Base-by-base conservation (phyloP, 2,888 invertebrate genomes). In the Tetheella fluctuosa region DNA sequence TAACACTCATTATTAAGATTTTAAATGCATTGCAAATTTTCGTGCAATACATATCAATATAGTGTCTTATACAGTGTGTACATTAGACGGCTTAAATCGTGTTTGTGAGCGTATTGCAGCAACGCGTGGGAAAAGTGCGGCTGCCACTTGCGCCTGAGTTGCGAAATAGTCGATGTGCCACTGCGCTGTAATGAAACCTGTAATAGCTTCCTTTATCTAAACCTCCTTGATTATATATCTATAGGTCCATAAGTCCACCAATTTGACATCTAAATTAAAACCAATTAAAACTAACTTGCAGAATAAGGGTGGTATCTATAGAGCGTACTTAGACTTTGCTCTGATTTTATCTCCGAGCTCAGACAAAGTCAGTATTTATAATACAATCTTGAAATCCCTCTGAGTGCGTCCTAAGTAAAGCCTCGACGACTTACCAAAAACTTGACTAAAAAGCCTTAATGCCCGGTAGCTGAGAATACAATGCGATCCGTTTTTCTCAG, bases 181-280 rank as follows among this genome's bases (percentile, higher is more conserved):
- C 70, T 77, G 77, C 76, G 76, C 79, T 70, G 76, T 68, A 74
- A 67, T 70, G 63, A 73, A 64, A 70, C 71, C 64, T 61, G 20
- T 81, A 84, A 82, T 75, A 69, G 75, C 74, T 84, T 83, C 83
- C 83, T 81, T 69, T 74, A 77, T 74, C 73, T 76, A 48, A 48
- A 10, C 48, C 48, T 20, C 48, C 48, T 48, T 48, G n/a, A 20
- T 17, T 20, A 20, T n/a, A n/a, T 20, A 20, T 1, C 48, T 20
- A 17, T 15, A 42, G 15, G 12, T 15, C 10, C 34, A 34, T 17
- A 20, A 20, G 20, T 1, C 34, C 20, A 48, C 7, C 17, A 10
- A 20, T 4, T 3, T 15, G 10, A n/a, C 0, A 5, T 8, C 48
- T 39, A 39, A n/a, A 39, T 4, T 6, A 6, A 39, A 39, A n/a